These are phyloP conservation scores for Lordiphosa andalusiaca DNA, from an alignment of 2,888 invertebrate species.

Conservation along the genomic window DNA sequence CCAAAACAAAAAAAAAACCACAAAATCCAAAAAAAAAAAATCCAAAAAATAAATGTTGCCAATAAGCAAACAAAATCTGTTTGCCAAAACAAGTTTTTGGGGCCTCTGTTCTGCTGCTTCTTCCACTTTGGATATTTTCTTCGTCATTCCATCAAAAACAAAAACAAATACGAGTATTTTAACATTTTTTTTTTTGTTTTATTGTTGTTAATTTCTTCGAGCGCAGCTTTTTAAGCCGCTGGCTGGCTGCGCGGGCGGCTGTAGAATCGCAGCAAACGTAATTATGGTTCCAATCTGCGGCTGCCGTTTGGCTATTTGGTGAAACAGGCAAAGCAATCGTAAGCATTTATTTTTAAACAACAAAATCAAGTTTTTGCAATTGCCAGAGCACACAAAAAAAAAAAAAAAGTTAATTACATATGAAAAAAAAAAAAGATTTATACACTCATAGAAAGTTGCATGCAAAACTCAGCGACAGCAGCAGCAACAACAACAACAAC, in stretches of 20 bases:
- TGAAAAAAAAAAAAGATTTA: slow-evolving; percentile 60
- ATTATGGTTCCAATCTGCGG: slow-evolving; percentile 53
- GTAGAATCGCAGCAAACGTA: slow-evolving; percentile 57
- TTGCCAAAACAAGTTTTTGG: slow-evolving; percentile 59
- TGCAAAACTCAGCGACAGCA: slow-evolving; percentile 25
- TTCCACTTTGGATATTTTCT: slow-evolving; percentile 61
- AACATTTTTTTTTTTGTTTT: slow-evolving; percentile 5
- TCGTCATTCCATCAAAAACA: slow-evolving; percentile 46
- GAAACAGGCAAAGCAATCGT: slow-evolving; percentile 52
- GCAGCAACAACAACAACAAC: slow-evolving; percentile 1
- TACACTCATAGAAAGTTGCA: slow-evolving; percentile 70
- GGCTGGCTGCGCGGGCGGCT: slow-evolving; percentile 6
- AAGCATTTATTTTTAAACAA: slow-evolving; percentile 63
- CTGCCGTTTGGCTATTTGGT: slow-evolving; percentile 28
- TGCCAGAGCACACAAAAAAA: slow-evolving; percentile 40
- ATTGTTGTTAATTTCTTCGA: slow-evolving; percentile 20
- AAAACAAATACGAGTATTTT: slow-evolving; percentile 1
- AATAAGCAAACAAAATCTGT: slow-evolving; percentile 43
- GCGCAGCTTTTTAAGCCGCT: slow-evolving; percentile 6
- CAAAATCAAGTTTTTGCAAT: slow-evolving; percentile 65
- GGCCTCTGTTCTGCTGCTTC: slow-evolving; percentile 26
- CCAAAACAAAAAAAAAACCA: slow-evolving; percentile 17
- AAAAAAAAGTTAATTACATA: slow-evolving; percentile 62
- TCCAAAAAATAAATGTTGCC: no score
- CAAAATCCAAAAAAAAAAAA: no score